These are phyloP conservation scores for Hyles euphorbiae DNA, from an alignment of 1,140 invertebrate genomes.

Conservation along the genomic window DNA sequence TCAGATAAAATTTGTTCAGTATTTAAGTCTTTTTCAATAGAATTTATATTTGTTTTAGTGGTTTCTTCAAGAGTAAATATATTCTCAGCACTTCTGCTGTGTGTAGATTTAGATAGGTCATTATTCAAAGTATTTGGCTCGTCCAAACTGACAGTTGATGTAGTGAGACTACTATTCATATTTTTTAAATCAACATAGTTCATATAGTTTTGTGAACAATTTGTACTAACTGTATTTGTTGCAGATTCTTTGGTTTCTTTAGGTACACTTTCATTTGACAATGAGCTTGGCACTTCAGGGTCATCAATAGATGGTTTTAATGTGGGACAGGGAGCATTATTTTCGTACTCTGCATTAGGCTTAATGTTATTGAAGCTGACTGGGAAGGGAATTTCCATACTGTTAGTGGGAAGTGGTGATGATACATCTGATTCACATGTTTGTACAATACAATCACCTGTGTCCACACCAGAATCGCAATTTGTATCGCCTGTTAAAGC, in stretches of 20 bases:
- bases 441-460: conserved; percentile 27
- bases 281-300: not conserved
- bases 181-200: conserved; percentile 1
- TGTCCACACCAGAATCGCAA: conserved; percentile 48
- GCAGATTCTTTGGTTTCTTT: conserved; percentile 17
- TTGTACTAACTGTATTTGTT: conserved; percentile 9
- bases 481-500: conserved; percentile 29
- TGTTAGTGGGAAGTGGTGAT: conserved; percentile 33
- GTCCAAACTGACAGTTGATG: conserved; percentile 50
- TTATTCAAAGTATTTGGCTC: conserved; percentile 29
- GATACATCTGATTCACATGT: conserved; percentile 30
- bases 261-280: conserved; percentile 2
- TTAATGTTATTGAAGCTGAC: not conserved
- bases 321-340: conserved; percentile 13
- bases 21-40: conserved; percentile 44
- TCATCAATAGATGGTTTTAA: conserved; percentile 5
- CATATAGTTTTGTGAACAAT: conserved; percentile 1
- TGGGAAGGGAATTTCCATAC: not conserved
- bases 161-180: conserved; percentile 24
- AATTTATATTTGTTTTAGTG: conserved; percentile 17
- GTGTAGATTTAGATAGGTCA: conserved; percentile 30
- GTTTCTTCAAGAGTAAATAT: conserved; percentile 33
- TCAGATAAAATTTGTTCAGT: conserved; percentile 54
- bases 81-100: conserved; percentile 58
- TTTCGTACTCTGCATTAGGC: conserved; percentile 9